Percentiles rank a stretch among this genome's conserved stretches.
Conservation (phyloP, 2,797 vertebrate genomes). For the Pseudocheirus occidentalis region DNA sequence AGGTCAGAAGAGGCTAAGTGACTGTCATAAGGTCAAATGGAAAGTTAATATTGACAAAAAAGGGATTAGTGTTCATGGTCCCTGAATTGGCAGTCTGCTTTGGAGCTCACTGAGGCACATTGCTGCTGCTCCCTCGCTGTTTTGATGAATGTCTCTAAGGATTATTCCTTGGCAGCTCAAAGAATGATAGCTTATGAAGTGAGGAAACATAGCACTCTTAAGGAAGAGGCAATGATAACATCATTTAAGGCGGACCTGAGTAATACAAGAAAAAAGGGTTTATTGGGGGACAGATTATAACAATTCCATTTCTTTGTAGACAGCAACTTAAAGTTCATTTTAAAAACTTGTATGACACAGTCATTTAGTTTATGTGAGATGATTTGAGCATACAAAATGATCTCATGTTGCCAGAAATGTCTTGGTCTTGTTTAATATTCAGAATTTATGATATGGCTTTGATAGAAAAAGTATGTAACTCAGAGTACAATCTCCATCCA, state of each 20-base stretch:
- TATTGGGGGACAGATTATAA: background rate
- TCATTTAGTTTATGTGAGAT: background rate
- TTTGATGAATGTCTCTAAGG: constrained; percentile 51
- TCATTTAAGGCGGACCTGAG: background rate
- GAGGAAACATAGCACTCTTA: background rate
- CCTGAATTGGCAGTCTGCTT: constrained; percentile 41
- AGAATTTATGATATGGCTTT: background rate
- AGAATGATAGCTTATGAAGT: constrained; percentile 6
- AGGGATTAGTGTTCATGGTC: constrained; percentile 32
- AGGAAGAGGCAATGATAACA: constrained; percentile 12
- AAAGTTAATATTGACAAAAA: constrained; percentile 55
- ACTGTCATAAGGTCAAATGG: constrained; percentile 34
- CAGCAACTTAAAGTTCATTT: background rate
- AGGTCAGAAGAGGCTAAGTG: background rate
- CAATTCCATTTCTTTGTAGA: background rate
- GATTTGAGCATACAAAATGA: background rate
- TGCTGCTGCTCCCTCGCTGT: constrained; percentile 9
- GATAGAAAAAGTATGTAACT: background rate
- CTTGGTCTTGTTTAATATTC: background rate
- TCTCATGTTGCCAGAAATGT: background rate
- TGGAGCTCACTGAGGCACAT: background rate
- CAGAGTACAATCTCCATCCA: constrained; percentile 11
- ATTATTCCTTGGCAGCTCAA: constrained; percentile 2
- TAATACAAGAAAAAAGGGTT: constrained; percentile 5
- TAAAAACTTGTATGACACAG: background rate